Evolutionary conservation across 2,797 vertebrate genomes (phyloP), one percentile per base, ranked within the genome.

Genomic region (Galagoides demidoff): DNA sequence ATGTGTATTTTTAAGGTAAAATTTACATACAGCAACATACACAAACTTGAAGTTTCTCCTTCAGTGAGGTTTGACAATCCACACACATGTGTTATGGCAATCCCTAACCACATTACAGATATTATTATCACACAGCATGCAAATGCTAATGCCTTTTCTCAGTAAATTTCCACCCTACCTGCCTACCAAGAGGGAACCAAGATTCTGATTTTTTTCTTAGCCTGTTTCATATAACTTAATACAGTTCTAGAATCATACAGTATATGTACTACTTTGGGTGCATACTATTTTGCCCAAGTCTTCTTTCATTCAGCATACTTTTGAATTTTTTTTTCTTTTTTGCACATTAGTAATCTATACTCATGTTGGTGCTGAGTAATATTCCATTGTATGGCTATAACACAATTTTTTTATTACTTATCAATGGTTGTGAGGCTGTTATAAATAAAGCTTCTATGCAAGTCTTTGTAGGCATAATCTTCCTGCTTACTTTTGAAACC

Each of bases 221-320:
- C 7, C 1, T 70, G 11, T 85, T 83, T 90, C 94, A 66, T 84
- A 87, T 77, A 90, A 96, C n/a, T 63, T 55, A 16, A 71, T 78
- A 14, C 6, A 82, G 23, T 82, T 78, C 19, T 49, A 90, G 74
- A 85, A 68, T 63, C 45, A 57, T 37, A 23, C 8, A 55, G 14
- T 77, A n/a, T 81, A 37, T 4, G 2, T 79, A 52, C 25, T 81
- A 7, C 78, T 82, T 85, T 19, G 43, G 74, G n/a, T 70, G 31
- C 39, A 39, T 66, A 29, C 20, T 83, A 16, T 73, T 79, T 86
- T 76, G 43, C 49, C 25, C 76, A 19, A 63, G 4, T 7, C 49
- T 64, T 88, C 88, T 68, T 89, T 52, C 10, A 85, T 5, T n/a
- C 11, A n/a, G 49, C 37, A 22, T 71, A 63, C 37, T 78, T 90